Evolutionary conservation across 2,113 vertebrate genomes (phyloP).

Genomic region (Candoia aspera): DNA sequence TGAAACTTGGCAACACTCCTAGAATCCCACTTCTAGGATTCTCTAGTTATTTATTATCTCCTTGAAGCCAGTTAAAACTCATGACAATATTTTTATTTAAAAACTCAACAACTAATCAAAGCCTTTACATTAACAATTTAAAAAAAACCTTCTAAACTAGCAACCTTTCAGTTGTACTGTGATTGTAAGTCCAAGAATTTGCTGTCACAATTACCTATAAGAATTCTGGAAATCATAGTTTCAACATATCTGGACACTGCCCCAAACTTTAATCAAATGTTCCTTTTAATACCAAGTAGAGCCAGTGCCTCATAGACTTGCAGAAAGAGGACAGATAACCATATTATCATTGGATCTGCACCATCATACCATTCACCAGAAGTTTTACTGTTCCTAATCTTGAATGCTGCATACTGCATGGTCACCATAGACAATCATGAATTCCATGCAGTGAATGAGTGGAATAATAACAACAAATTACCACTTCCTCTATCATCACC

Average conservation of each 20-base stretch:
- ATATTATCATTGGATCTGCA: not conserved
- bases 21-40: not conserved
- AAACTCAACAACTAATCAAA: not conserved
- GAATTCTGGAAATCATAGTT: not conserved
- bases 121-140: not conserved
- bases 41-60: not conserved
- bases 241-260: not conserved
- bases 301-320: not conserved
- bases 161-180: not conserved
- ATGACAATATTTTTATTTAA: not conserved
- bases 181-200: not conserved
- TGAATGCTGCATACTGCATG: too few relatives aligned
- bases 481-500: not conserved
- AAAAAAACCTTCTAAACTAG: not conserved
- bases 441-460: not conserved
- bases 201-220: not conserved
- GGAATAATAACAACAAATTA: not conserved
- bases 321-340: not conserved
- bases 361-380: not conserved
- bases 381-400: not conserved
- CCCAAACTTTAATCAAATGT: not conserved
- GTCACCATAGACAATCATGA: not conserved
- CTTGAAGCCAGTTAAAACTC: not conserved
- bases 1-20: not conserved
- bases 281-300: not conserved